Conservation (phyloP, 2,113 vertebrate genomes). For the Osmerus eperlanus region DNA sequence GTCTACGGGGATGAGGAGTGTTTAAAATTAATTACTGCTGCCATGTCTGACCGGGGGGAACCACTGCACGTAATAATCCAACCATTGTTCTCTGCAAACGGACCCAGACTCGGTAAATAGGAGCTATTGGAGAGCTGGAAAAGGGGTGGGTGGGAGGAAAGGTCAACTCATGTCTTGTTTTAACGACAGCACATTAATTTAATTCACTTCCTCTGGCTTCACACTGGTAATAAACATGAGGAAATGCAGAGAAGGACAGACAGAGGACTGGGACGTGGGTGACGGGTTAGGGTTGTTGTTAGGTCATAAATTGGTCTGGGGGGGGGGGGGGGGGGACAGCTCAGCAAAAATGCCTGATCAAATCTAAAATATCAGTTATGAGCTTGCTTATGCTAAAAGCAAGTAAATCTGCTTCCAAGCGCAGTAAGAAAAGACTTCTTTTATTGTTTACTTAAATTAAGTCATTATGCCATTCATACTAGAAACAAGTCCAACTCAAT, state of each 20-base stretch:
- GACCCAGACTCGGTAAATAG: constrained; percentile 60
- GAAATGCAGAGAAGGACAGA: constrained; percentile 53
- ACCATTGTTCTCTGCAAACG: constrained; percentile 67
- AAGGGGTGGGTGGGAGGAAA: constrained; percentile 52
- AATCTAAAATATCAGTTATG: no score
- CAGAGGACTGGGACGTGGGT: not conserved
- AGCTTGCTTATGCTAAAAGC: no score
- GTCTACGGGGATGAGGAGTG: constrained; percentile 49
- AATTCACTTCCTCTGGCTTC: constrained; percentile 83
- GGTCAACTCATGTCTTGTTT: constrained; percentile 70
- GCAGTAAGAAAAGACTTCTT: no score
- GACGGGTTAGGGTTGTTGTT: not conserved
- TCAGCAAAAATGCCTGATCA: not conserved
- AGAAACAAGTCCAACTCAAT: no score
- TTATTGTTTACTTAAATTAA: no score
- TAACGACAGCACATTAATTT: constrained; percentile 82
- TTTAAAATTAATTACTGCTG: constrained; percentile 63
- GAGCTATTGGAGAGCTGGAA: constrained; percentile 36
- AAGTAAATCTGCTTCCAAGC: no score
- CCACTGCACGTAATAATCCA: constrained; percentile 57
- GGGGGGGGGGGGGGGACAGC: not conserved
- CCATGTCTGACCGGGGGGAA: constrained; percentile 54
- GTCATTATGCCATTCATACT: no score
- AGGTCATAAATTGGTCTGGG: constrained; percentile 14
- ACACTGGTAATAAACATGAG: constrained; percentile 73